Conservation (phyloP, 2,888 invertebrate species). For the Phengaris arion region DNA sequence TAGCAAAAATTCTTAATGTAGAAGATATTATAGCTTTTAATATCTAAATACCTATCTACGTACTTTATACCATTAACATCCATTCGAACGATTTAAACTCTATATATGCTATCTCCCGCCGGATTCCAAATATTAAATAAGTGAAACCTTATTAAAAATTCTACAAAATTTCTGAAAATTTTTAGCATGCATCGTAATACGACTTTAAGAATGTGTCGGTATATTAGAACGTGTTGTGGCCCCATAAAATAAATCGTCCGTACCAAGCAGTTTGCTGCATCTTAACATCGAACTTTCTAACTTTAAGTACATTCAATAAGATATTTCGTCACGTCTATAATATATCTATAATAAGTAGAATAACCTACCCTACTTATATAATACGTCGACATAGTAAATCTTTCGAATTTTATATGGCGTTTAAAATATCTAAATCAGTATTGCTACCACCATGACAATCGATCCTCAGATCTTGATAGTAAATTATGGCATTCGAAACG, state of each 20-base stretch:
- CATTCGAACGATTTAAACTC: background rate
- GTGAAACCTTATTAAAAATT: conserved; percentile 19
- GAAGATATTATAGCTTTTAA: conserved; percentile 14
- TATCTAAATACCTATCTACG: background rate
- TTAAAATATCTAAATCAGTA: conserved; percentile 38
- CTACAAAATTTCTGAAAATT: conserved; percentile 28
- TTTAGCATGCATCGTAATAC: conserved; percentile 32
- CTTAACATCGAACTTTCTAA: conserved; percentile 46
- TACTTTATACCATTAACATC: background rate
- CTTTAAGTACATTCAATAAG: conserved; percentile 64
- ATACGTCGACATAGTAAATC: conserved; percentile 69
- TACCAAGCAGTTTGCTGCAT: conserved; percentile 56
- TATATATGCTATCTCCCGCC: background rate
- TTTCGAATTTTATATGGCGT: conserved; percentile 65
- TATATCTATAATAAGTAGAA: conserved; percentile 47
- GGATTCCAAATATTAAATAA: conserved; percentile 15
- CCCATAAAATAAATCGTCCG: conserved; percentile 62
- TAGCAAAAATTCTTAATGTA: background rate
- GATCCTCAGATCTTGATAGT: conserved; percentile 28
- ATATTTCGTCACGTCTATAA: conserved; percentile 44
- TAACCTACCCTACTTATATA: conserved; percentile 58
- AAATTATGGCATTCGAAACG: conserved; percentile 38
- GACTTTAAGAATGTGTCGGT: conserved; percentile 42
- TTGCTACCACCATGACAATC: conserved; percentile 19
- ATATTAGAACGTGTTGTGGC: conserved; percentile 55